Percentiles rank a stretch among this genome's conserved stretches.
Conservation (phyloP, 2,888 invertebrate genomes). For the Tanytarsus gracilentus region DNA sequence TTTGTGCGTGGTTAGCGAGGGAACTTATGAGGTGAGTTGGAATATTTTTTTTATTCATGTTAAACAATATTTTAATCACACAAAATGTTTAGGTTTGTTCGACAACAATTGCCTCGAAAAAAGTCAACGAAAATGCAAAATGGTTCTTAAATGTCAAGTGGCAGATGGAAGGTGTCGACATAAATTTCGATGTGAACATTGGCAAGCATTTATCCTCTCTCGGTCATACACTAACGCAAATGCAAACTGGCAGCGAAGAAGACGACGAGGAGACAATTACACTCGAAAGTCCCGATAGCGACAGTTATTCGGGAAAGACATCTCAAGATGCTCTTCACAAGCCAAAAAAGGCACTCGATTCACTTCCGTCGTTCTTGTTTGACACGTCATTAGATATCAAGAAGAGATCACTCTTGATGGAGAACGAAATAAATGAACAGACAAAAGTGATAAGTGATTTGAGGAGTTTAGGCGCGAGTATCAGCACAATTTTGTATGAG, state of each 20-base stretch:
- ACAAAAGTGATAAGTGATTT: conserved; percentile 91
- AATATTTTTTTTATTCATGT: not conserved
- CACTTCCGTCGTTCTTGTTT: conserved; percentile 73
- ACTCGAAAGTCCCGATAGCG: conserved; percentile 63
- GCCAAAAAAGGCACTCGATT: conserved; percentile 59
- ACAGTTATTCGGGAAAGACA: conserved; percentile 46
- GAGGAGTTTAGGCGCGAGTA: conserved; percentile 76
- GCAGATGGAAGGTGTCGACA: conserved; percentile 99
- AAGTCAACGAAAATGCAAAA: conserved; percentile 77
- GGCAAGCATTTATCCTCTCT: conserved; percentile 91
- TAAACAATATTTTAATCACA: not conserved
- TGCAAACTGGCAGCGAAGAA: conserved; percentile 85
- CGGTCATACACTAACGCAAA: conserved; percentile 82
- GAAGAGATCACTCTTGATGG: conserved; percentile 83
- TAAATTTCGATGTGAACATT: conserved; percentile 90
- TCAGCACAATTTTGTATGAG: conserved; percentile 85
- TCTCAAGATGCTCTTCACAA: conserved; percentile 56
- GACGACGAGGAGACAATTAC: conserved; percentile 71
- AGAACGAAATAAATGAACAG: conserved; percentile 96
- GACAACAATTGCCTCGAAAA: conserved; percentile 79
- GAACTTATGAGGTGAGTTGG: conserved; percentile 96
- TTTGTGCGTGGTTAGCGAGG: conserved; percentile 95
- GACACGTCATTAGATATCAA: conserved; percentile 71
- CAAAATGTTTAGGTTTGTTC: no score
- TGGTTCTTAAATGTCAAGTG: conserved; percentile 97